Evolutionary conservation across 2,797 vertebrate genomes (phyloP), one percentile per base, ranked within the genome.

Genomic region (Coluber constrictor): DNA sequence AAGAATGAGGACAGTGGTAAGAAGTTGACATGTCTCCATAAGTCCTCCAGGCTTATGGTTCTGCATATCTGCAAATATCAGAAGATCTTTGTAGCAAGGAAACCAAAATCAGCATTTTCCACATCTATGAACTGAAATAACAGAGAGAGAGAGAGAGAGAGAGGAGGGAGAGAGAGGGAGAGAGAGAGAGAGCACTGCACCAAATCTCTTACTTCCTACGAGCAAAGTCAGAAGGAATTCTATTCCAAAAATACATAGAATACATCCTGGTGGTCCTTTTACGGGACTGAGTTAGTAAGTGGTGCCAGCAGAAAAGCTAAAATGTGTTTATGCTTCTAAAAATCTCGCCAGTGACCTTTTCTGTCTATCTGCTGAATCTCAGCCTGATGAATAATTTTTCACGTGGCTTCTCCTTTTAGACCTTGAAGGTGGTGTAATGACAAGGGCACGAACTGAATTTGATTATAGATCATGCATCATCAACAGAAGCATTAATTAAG

Each of bases 341-440:
- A 91, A 87, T 91, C 66, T 86, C 86, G 63, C 29, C 51, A 91
- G 8, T 93, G 87, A 93, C 92, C 90, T 93, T 93, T 91, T 91
- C 92, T 93, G 87, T 91, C 90, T 89, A 32, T 89, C 86, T 43
- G 66, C 60, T 47, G 43, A 91, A 57, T 61, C 90, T 93, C 43
- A 88, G 88, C 43, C 92, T 83, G 92, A 93, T 93, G 92, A 89
- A 93, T 91, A 91, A 89, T 93, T 91, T 90, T 74, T 83, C 91
- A 83, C 47, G 32, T 91, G 90, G 57, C 23, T 25, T 66, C 89
- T 47, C 43, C 94, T 92, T 27, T 88, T 90, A 66, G 91, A 88
- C 89, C 94, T 96, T 90, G 91, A 91, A 94, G 15, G 90, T 56
- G 86, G 54, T 29, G 23, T 23, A 79, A 89, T 89, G 90, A 89